These are phyloP conservation scores for Megamerina dolium DNA, from an alignment of 2,888 invertebrate genomes.

Conservation along the genomic window DNA sequence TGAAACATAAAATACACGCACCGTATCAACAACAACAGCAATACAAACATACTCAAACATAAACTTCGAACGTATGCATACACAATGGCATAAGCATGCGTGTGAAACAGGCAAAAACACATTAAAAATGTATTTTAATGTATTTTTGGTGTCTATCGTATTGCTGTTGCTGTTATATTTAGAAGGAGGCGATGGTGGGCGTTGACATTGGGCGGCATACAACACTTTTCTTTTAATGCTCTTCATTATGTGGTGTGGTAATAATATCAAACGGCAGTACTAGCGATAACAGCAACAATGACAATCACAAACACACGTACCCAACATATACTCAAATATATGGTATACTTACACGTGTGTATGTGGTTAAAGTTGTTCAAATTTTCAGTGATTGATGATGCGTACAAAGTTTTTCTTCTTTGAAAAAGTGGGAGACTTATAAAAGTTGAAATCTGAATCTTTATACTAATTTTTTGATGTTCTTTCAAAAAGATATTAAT, in stretches of 20 bases:
- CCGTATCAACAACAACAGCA: slow-evolving; percentile 12
- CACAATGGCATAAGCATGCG: too few relatives aligned
- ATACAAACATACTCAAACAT: slow-evolving; percentile 15
- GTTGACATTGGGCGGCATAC: neutral
- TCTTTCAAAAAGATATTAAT: too few relatives aligned
- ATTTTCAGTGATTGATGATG: too few relatives aligned
- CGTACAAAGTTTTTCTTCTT: too few relatives aligned
- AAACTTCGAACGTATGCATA: neutral
- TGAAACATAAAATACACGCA: slow-evolving; percentile 13
- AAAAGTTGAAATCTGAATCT: too few relatives aligned
- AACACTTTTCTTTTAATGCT: slow-evolving; percentile 11
- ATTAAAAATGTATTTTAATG: slow-evolving; percentile 39
- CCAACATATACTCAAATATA: slow-evolving; percentile 16
- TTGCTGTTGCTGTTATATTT: slow-evolving; percentile 2
- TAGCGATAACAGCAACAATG: neutral
- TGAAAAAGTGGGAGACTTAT: too few relatives aligned
- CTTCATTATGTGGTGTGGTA: slow-evolving; percentile 10
- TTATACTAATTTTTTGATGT: too few relatives aligned
- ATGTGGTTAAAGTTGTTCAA: too few relatives aligned
- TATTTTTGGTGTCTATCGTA: slow-evolving; percentile 3
- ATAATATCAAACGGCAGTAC: neutral
- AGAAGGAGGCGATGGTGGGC: neutral
- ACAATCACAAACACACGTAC: neutral
- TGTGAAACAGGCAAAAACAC: too few relatives aligned
- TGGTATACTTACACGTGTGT: slow-evolving; percentile 22